These are phyloP conservation scores for Halcyon leucocephala DNA, from an alignment of 2,797 vertebrate species.

Conservation along the genomic window DNA sequence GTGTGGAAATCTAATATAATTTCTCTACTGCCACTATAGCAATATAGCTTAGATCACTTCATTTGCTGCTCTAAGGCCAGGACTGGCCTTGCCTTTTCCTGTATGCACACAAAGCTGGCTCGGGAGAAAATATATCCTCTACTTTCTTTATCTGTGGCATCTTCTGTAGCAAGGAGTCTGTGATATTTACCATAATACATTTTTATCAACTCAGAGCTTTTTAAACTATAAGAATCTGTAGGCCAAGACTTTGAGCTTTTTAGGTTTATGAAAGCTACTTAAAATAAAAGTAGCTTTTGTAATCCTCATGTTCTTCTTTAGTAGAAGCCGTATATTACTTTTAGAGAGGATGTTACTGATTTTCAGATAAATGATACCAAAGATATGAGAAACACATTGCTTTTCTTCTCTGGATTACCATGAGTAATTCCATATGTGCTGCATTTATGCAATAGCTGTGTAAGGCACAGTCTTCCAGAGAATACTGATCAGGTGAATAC, in stretches of 20 bases:
- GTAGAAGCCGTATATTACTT: not conserved
- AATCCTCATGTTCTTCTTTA: not conserved
- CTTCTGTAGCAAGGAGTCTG: not conserved
- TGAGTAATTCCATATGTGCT: not conserved
- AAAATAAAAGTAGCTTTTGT: not conserved
- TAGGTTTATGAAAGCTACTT: not conserved
- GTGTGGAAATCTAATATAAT: not conserved
- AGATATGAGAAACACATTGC: not conserved
- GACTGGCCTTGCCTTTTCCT: not conserved
- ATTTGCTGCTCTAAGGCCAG: not conserved
- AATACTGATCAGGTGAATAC: not conserved
- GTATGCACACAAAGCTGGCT: not conserved
- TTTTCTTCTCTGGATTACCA: not conserved
- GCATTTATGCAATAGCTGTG: not conserved
- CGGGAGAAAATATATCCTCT: not conserved
- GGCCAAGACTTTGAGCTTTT: not conserved
- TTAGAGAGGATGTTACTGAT: not conserved
- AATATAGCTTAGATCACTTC: not conserved
- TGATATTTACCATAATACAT: not conserved
- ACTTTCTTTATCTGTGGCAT: not conserved
- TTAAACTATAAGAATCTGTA: not conserved
- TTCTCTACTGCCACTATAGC: rapidly evolving
- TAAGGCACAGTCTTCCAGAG: not conserved
- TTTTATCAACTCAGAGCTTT: not conserved
- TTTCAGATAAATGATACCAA: not conserved